phyloP scores from a whole-genome alignment of 2,797 vertebrate species.

The Neoniphon sammara region DNA sequence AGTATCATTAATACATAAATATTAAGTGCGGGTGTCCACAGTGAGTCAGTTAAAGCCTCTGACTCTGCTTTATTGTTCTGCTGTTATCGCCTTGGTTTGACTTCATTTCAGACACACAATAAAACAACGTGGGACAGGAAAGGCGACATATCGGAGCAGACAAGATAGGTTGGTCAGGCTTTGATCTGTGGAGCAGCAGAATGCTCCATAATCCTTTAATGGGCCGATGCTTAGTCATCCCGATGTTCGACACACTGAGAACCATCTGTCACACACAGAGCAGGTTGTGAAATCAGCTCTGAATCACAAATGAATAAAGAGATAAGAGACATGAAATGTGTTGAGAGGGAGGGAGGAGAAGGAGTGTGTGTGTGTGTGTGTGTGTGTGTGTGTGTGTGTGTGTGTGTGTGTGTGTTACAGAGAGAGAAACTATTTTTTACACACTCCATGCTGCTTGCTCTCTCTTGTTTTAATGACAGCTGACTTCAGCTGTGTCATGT shows the following conservation, averaged over 20 bases:
- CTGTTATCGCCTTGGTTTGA: not conserved
- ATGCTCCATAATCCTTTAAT: constrained; percentile 66
- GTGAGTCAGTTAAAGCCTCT: too few relatives aligned
- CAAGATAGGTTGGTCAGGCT: constrained; percentile 28
- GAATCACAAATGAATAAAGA: constrained; percentile 10
- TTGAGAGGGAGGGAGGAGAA: not conserved
- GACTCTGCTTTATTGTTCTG: not conserved
- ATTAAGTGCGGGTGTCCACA: too few relatives aligned
- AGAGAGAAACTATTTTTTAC: too few relatives aligned
- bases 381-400: too few relatives aligned
- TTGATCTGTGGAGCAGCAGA: constrained; percentile 54
- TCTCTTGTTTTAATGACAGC: too few relatives aligned
- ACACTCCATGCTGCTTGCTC: too few relatives aligned
- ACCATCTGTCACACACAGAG: constrained; percentile 51
- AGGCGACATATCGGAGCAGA: constrained; percentile 26
- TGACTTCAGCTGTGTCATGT: too few relatives aligned
- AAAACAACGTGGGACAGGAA: constrained; percentile 29
- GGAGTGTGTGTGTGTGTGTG: too few relatives aligned
- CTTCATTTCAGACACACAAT: constrained; percentile 20
- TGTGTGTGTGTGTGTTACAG: too few relatives aligned
- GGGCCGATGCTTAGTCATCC: constrained; percentile 47
- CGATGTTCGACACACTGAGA: constrained; percentile 26
- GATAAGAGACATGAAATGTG: constrained; percentile 13
- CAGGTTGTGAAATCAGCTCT: not conserved
- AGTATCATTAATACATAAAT: too few relatives aligned